Percentiles rank a stretch among this genome's conserved stretches.
Conservation (phyloP, 1,140 invertebrate genomes). For the Heliconius nattereri region DNA sequence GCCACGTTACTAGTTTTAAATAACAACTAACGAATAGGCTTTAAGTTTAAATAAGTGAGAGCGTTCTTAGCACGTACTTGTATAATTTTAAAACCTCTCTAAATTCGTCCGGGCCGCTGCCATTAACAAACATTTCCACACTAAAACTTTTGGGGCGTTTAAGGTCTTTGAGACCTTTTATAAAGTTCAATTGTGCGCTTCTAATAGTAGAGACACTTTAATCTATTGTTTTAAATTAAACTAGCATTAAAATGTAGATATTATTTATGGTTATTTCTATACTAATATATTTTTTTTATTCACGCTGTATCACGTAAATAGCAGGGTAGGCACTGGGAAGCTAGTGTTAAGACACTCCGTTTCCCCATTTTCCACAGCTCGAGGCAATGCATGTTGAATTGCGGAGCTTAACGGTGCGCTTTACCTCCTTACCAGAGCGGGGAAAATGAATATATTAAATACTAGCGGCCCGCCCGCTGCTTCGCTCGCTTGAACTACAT, state of each 20-base stretch:
- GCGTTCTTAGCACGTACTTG: neutral
- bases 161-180: constrained; percentile 24
- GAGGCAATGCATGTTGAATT: no score
- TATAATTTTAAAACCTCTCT: constrained; percentile 19
- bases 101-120: constrained; percentile 8
- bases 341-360: no score
- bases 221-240: neutral
- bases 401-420: no score
- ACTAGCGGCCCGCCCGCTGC: no score
- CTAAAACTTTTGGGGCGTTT: constrained; percentile 30
- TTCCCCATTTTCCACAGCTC: no score
- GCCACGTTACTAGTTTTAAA: neutral
- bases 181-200: constrained; percentile 29
- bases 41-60: constrained; percentile 4
- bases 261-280: no score
- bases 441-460: no score
- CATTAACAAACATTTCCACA: constrained; percentile 30
- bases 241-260: neutral
- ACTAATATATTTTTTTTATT: no score
- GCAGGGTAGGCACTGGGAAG: no score
- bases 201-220: neutral
- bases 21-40: neutral
- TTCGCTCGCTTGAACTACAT: no score
- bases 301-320: no score
- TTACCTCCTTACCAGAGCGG: no score